Evolutionary conservation across 2,113 vertebrate species (phyloP).

Genomic region (Montifringilla adamsi): DNA sequence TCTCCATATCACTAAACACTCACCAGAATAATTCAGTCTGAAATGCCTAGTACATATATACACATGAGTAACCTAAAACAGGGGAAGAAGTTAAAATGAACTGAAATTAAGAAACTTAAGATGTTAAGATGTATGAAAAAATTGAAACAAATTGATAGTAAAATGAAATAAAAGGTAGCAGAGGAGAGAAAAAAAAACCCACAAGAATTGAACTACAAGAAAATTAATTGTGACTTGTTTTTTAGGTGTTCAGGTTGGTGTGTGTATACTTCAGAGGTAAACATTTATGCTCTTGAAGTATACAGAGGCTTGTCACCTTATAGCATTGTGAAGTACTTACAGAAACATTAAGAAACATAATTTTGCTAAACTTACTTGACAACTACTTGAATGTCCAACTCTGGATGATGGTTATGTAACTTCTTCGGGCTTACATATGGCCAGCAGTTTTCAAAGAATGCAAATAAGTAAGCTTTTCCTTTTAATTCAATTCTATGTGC

Average conservation of each 20-base stretch:
- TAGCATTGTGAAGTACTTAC: not conserved
- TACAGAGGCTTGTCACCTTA: not conserved
- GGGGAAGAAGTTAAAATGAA: slow-evolving; percentile 1
- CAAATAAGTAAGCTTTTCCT: slow-evolving; percentile 5
- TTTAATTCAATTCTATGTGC: not conserved
- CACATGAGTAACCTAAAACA: not conserved
- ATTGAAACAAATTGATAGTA: slow-evolving; percentile 16
- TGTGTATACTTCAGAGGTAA: not conserved
- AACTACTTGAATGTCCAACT: not conserved
- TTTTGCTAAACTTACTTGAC: not conserved
- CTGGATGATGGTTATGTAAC: not conserved
- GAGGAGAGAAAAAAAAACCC: rapidly evolving
- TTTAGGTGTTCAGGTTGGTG: not conserved
- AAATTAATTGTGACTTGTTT: not conserved
- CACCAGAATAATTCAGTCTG: not conserved
- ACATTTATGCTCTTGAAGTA: not conserved
- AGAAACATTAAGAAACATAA: not conserved
- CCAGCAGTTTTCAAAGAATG: slow-evolving; percentile 11
- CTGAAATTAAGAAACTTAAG: slow-evolving; percentile 19
- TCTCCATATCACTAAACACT: not conserved
- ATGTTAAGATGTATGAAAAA: slow-evolving; percentile 1
- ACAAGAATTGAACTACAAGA: not conserved
- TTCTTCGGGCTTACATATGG: not conserved
- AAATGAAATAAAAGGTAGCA: slow-evolving; percentile 28
- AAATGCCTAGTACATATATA: not conserved